These are phyloP conservation scores for Drosophila sproati DNA, from an alignment of 1,140 invertebrate genomes.

Conservation along the genomic window DNA sequence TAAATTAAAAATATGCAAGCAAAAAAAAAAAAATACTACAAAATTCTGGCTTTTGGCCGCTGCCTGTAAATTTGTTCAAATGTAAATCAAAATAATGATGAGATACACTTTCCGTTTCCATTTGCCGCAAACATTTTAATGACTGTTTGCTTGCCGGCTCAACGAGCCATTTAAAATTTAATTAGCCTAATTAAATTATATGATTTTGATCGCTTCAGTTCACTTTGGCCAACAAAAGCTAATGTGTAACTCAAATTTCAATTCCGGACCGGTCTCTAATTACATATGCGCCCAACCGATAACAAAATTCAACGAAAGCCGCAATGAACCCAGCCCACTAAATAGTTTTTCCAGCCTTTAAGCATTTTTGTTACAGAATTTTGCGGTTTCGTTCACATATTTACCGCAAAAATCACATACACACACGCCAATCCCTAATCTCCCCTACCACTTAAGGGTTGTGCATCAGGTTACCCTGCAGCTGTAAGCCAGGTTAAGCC, in stretches of 20 bases:
- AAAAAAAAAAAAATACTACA: not conserved
- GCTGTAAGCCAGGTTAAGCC: conserved; percentile 56
- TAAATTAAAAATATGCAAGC: not conserved
- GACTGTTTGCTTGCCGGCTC: conserved; percentile 13
- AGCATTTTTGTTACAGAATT: conserved; percentile 63
- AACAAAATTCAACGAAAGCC: conserved; percentile 12
- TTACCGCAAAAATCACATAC: conserved; percentile 54
- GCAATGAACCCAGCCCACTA: conserved; percentile 6
- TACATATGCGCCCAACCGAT: conserved; percentile 24
- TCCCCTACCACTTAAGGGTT: not conserved
- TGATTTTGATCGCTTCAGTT: conserved; percentile 53
- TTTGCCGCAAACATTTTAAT: conserved; percentile 11
- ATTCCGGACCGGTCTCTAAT: conserved; percentile 37
- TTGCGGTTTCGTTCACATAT: conserved; percentile 54
- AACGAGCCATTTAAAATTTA: conserved; percentile 38
- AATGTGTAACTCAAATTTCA: conserved; percentile 20
- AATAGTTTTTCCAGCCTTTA: conserved; percentile 70
- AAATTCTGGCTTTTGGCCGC: not conserved
- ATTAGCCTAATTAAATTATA: conserved; percentile 64
- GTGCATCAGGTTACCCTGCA: conserved; percentile 32
- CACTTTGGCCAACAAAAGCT: conserved; percentile 19
- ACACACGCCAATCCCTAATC: conserved; percentile 4
- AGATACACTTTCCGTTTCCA: not conserved
- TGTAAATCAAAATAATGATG: not conserved
- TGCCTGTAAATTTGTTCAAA: not conserved